phyloP scores from a whole-genome alignment of 23 tunicate genomes.

The Oikopleura vanhoeffeni region DNA sequence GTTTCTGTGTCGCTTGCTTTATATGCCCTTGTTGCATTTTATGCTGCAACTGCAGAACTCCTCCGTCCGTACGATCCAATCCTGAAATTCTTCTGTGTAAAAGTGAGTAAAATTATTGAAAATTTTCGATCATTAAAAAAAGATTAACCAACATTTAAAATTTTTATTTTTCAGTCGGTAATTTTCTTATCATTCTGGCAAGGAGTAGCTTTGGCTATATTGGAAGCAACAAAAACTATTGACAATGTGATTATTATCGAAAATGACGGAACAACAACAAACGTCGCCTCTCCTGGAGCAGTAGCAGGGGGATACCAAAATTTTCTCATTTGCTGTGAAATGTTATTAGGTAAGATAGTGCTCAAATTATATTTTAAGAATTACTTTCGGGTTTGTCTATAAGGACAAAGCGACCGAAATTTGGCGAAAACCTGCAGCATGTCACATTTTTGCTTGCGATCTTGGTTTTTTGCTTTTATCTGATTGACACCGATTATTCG shows the following conservation, averaged over 20 bases:
- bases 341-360: constrained; percentile 22
- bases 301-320: constrained; percentile 92
- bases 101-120: too few species aligned
- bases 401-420: too few species aligned
- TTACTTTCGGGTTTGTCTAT: too few species aligned
- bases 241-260: constrained; percentile 34
- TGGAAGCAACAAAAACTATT: constrained; percentile 58
- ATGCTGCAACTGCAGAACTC: constrained; percentile 59
- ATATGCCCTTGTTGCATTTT: constrained; percentile 65
- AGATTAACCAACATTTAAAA: too few species aligned
- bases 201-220: constrained; percentile 58
- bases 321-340: constrained; percentile 82
- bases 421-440: too few species aligned
- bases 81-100: constrained; percentile 71
- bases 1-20: constrained; percentile 74
- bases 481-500: too few species aligned
- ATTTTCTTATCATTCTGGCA: constrained; percentile 98
- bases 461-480: too few species aligned
- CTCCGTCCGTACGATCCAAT: constrained; percentile 77
- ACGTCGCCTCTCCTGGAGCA: constrained; percentile 26
- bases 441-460: too few species aligned
- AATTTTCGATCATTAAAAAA: too few species aligned
- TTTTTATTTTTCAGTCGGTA: constrained; percentile 22
- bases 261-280: constrained; percentile 18
- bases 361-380: background rate